phyloP scores from a whole-genome alignment of 1,140 invertebrate species.

The Teleopsis dalmanni region DNA sequence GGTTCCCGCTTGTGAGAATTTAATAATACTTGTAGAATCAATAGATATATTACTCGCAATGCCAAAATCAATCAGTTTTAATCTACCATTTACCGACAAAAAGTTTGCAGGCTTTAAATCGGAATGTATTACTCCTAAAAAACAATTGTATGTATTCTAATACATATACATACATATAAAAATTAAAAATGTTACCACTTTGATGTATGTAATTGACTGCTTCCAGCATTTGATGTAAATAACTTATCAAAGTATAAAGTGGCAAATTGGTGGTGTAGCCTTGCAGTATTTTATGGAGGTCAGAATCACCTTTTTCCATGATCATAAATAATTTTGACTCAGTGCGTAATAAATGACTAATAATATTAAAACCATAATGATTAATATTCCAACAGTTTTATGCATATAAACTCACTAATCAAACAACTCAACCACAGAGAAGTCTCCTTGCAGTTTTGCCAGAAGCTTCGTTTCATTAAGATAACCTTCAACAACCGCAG shows the following conservation, averaged over 20 bases:
- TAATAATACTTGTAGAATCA: constrained; percentile 85
- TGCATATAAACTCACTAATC: constrained; percentile 72
- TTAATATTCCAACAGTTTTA: not conserved
- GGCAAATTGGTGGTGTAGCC: constrained; percentile 53
- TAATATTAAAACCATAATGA: not conserved
- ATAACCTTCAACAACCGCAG: constrained; percentile 66
- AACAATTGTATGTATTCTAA: too few relatives aligned
- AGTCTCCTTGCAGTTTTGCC: constrained; percentile 72
- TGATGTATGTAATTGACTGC: constrained; percentile 88
- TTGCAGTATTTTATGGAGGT: constrained; percentile 72
- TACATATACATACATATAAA: too few relatives aligned
- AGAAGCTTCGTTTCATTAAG: constrained; percentile 86
- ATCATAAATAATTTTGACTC: constrained; percentile 70
- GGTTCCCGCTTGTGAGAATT: constrained; percentile 75
- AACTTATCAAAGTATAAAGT: constrained; percentile 70
- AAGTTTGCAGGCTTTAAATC: constrained; percentile 98
- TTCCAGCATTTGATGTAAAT: constrained; percentile 90
- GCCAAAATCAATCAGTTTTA: constrained; percentile 98
- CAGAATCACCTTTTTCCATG: constrained; percentile 88
- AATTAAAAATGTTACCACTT: constrained; percentile 53
- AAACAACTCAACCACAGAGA: constrained; percentile 75
- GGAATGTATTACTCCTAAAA: constrained; percentile 81
- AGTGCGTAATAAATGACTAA: constrained; percentile 51
- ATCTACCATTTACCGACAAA: constrained; percentile 71
- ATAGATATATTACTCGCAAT: constrained; percentile 85